Evolutionary conservation across 2,797 vertebrate species (phyloP).

Genomic region (Lepidocolaptes lacrymiger): DNA sequence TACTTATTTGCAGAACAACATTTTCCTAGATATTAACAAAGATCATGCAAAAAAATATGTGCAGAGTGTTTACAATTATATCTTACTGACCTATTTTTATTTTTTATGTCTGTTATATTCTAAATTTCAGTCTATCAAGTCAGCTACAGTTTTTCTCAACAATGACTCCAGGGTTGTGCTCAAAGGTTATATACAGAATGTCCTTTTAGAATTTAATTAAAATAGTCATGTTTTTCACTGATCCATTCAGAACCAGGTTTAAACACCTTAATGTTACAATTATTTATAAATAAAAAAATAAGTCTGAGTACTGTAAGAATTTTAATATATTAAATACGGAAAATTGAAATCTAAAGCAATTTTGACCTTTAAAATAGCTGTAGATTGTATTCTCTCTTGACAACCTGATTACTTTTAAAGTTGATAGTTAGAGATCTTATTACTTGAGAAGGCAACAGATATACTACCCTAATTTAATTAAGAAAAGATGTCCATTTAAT

Average conservation of each 20-base stretch:
- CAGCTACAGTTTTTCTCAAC: constrained; percentile 4
- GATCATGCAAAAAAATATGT: neutral
- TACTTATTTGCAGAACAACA: neutral
- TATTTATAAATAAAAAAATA: neutral
- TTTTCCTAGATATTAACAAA: neutral
- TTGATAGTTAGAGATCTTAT: constrained; percentile 6
- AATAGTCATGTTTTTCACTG: neutral
- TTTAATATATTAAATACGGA: neutral
- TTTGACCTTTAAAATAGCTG: constrained; percentile 18
- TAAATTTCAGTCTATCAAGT: constrained; percentile 11
- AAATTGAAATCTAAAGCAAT: neutral
- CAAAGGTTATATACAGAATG: neutral
- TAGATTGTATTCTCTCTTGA: neutral
- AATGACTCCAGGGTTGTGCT: neutral
- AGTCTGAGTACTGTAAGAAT: neutral
- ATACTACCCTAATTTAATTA: constrained; percentile 23
- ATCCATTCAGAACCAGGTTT: neutral
- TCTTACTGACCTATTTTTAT: constrained; percentile 39
- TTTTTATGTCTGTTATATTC: neutral
- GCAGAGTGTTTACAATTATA: neutral
- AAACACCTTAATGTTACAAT: neutral
- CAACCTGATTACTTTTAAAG: constrained; percentile 24
- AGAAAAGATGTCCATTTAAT: neutral
- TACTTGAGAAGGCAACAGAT: neutral
- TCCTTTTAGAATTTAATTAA: neutral